phyloP scores from a whole-genome alignment of 1,140 invertebrate species.

The Potamilus streckersoni region DNA sequence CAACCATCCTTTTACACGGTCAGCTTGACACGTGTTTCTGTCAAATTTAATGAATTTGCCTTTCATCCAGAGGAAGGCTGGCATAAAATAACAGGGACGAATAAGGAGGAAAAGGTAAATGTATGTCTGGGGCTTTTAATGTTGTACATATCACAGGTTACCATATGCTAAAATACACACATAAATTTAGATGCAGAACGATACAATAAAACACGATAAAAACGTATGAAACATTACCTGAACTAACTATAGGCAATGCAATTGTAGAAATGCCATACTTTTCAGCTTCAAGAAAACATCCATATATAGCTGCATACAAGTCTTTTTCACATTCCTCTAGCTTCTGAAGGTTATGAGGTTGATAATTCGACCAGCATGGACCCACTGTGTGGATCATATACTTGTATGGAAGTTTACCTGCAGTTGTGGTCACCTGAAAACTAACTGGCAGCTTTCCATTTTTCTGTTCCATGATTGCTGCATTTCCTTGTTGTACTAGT shows the following conservation, averaged over 20 bases:
- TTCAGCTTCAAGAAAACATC: constrained; percentile 3
- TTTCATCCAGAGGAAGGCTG: too few relatives aligned
- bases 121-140: too few relatives aligned
- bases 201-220: too few relatives aligned
- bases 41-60: too few relatives aligned
- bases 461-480: constrained; percentile 11
- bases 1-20: too few relatives aligned
- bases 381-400: constrained; percentile 7
- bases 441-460: constrained; percentile 31
- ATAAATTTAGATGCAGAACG: too few relatives aligned
- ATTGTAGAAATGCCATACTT: neutral
- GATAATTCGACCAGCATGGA: constrained; percentile 7
- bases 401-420: constrained; percentile 4
- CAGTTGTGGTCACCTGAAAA: constrained; percentile 24
- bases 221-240: neutral
- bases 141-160: too few relatives aligned
- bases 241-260: constrained; percentile 12
- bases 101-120: too few relatives aligned
- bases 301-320: neutral
- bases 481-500: constrained; percentile 28
- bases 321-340: neutral
- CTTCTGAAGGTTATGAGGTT: neutral
- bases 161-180: too few relatives aligned
- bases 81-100: too few relatives aligned
- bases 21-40: too few relatives aligned